Evolutionary conservation across 2,797 vertebrate species (phyloP), one percentile per base, ranked within the genome.

Genomic region (Acestrorhynchus altus): DNA sequence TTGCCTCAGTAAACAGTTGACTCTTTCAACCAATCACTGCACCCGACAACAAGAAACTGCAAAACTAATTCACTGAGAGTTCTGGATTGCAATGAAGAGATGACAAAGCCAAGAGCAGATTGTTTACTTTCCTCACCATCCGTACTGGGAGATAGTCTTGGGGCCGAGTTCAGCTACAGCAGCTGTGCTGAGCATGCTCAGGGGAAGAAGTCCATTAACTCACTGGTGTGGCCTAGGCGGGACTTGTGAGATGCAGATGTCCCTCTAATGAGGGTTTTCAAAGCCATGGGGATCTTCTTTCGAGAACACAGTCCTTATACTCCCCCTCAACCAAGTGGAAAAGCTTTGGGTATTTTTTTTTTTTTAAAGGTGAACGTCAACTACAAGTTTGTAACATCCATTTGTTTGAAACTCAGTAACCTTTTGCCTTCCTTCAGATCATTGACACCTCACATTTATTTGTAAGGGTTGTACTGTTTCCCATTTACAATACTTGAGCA

Each of bases 211-310:
- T 10, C 16, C 59, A 61, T 39, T 61, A 61, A 39, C 24, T 39
- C 59, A n/a, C 59, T 39, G 59, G 59, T 61, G 59, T 18, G 31
- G 9, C 20, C 24, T 22, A 64, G 40, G 40, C 6, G 18, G 40
- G 47, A 61, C 31, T 39, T 61, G 26, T 0, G 1, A 18, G 64
- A 67, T 10, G 15, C 64, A 67, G 64, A 67, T 67, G 64, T 67
- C 8, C 24, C 44, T 28, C 20, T 49, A 40, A 67, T 49, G 64
- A 67, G 20, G 42, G 64, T 16, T 8, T 28, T 28, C 8, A 28
- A 46, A 47, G 44, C 22, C 16, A 49, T 28, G 7, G 61, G 61
- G 39, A 64, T 60, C 61, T 64, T 12, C 35, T 4, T 42, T 64
- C 39, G 9, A 24, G 20, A 42, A n/a, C 61, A 44, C 9, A 44